These are phyloP conservation scores for Diceros bicornis DNA, from an alignment of 2,797 vertebrate species.

Conservation along the genomic window DNA sequence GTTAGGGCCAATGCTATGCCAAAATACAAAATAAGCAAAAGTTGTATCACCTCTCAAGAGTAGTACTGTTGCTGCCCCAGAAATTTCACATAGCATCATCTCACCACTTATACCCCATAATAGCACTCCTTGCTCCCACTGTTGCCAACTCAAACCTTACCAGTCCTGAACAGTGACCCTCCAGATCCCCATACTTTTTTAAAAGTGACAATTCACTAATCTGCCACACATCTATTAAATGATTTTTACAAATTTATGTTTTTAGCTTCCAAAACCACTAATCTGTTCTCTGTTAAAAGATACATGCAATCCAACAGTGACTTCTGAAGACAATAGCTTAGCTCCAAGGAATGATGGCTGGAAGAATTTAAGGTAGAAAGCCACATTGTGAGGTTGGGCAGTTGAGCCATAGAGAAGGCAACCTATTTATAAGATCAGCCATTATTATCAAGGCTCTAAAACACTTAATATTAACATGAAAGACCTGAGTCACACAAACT, in stretches of 20 bases:
- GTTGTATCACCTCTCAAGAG: not conserved
- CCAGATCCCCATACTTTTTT: not conserved
- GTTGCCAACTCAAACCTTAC: not conserved
- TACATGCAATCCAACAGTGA: conserved; percentile 20
- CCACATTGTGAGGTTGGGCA: not conserved
- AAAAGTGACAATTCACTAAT: not conserved
- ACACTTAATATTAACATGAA: not conserved
- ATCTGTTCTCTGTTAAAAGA: not conserved
- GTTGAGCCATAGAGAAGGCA: not conserved
- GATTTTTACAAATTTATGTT: not conserved
- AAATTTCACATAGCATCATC: not conserved
- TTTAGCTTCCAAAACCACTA: conserved; percentile 10
- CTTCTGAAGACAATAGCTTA: not conserved
- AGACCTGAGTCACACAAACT: not conserved
- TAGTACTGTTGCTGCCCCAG: not conserved
- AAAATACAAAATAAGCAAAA: not conserved
- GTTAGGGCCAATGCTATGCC: not conserved
- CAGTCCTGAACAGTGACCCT: not conserved
- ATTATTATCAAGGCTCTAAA: not conserved
- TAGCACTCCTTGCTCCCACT: not conserved
- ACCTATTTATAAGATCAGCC: not conserved
- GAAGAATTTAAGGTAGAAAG: not conserved
- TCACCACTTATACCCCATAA: not conserved
- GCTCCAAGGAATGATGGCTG: not conserved
- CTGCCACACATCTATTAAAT: not conserved